Percentiles rank a stretch among this genome's conserved stretches.
These are phyloP conservation scores for Pecten maximus DNA, from an alignment of 2,888 invertebrate species.

Conservation along the genomic window DNA sequence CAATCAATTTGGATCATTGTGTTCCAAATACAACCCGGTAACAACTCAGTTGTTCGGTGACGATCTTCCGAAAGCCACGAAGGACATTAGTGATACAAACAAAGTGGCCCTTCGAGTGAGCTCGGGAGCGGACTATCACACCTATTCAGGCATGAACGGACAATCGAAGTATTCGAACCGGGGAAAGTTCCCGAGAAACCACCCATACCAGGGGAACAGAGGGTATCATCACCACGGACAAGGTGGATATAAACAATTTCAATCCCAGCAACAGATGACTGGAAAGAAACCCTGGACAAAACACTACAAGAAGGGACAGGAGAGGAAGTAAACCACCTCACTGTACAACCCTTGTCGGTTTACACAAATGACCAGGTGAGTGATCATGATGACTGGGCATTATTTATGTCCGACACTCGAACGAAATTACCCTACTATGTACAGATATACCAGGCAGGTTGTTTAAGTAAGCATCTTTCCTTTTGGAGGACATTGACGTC, in stretches of 20 bases:
- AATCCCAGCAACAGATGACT: not conserved
- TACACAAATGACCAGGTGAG: not conserved
- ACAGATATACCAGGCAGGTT: constrained; percentile 39
- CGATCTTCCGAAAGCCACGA: not conserved
- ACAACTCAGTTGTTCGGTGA: not conserved
- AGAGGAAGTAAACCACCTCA: not conserved
- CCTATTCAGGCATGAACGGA: not conserved
- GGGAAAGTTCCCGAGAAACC: not conserved
- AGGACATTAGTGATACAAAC: not conserved
- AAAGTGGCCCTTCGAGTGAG: not conserved
- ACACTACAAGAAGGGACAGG: not conserved
- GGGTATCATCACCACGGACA: not conserved
- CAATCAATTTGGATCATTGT: not conserved
- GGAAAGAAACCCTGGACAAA: not conserved
- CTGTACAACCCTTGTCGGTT: not conserved
- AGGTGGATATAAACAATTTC: not conserved
- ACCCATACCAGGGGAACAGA: not conserved
- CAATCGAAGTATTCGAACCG: not conserved
- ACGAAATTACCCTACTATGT: not conserved
- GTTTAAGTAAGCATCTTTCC: constrained; percentile 43
- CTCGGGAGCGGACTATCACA: not conserved
- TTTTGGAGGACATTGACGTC: constrained; percentile 47
- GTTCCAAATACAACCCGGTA: not conserved
- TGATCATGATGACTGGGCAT: not conserved
- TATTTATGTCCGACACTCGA: not conserved